Evolutionary conservation across 1,140 invertebrate species (phyloP).

Genomic region (Diachasma alloeum): DNA sequence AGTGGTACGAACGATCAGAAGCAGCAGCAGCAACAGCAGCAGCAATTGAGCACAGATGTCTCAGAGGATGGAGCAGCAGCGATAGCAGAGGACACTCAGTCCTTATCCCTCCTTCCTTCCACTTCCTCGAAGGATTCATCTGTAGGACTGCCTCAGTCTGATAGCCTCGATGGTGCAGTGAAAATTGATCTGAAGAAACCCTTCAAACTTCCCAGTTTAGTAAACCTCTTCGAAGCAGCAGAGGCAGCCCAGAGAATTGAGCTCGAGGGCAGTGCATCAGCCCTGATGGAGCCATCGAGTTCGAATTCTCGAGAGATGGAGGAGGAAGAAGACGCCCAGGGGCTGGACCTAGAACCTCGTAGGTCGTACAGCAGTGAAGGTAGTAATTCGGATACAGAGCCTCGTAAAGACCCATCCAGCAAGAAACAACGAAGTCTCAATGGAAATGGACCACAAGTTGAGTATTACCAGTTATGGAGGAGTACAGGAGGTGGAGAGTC

Average conservation of each 20-base stretch:
- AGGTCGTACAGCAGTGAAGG: constrained; percentile 57
- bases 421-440: constrained; percentile 43
- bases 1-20: background rate
- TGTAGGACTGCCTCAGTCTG: background rate
- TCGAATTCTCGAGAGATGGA: constrained; percentile 41
- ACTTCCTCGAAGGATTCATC: background rate
- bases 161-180: background rate
- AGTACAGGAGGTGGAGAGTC: constrained; percentile 53
- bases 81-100: background rate
- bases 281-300: constrained; percentile 36
- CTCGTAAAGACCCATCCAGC: constrained; percentile 44
- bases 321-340: constrained; percentile 7
- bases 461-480: constrained; percentile 63
- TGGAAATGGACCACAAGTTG: constrained; percentile 45
- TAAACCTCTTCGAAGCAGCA: constrained; percentile 52
- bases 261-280: constrained; percentile 50
- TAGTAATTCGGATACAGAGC: constrained; percentile 61
- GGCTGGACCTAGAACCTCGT: constrained; percentile 46
- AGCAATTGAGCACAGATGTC: background rate
- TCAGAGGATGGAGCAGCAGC: constrained; percentile 13
- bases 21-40: too few species aligned
- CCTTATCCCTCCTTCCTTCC: background rate
- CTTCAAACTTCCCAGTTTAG: constrained; percentile 51
- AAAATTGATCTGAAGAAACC: constrained; percentile 23
- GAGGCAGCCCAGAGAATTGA: constrained; percentile 49